Evolutionary conservation across 2,113 vertebrate species (phyloP).

Genomic region (Ranitomeya variabilis): DNA sequence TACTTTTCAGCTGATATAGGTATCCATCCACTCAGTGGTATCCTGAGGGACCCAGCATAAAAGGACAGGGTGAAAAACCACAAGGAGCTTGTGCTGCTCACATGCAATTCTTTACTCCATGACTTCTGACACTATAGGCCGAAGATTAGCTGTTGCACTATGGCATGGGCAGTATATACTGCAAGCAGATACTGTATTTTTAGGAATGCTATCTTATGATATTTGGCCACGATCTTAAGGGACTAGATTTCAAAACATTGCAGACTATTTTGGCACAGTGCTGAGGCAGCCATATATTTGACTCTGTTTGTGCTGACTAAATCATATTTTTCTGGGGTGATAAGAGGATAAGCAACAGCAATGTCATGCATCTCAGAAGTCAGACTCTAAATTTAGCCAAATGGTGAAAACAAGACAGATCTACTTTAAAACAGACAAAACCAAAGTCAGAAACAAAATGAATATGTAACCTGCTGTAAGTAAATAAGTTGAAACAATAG

Average conservation of each 20-base stretch:
- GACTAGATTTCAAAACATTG: conserved; percentile 31
- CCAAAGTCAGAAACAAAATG: too few species aligned
- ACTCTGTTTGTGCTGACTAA: conserved; percentile 42
- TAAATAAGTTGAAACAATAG: too few species aligned
- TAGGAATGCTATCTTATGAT: conserved; percentile 34
- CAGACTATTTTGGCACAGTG: conserved; percentile 33
- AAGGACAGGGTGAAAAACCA: background rate
- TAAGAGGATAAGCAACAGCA: conserved; percentile 31
- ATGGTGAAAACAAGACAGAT: conserved; percentile 24
- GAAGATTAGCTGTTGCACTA: conserved; percentile 24
- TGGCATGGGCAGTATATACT: conserved; percentile 30
- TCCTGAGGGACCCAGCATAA: conserved; percentile 44
- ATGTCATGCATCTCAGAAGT: background rate
- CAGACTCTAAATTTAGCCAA: conserved; percentile 22
- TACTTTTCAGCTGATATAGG: conserved; percentile 48
- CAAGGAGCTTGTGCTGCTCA: background rate
- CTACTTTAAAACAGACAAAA: conserved; percentile 7
- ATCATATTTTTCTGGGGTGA: conserved; percentile 43
- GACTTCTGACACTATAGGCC: background rate
- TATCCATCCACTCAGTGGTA: conserved; percentile 47
- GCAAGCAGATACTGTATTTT: background rate
- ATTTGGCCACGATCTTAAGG: background rate
- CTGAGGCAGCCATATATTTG: conserved; percentile 24
- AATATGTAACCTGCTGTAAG: too few species aligned
- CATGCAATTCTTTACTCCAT: background rate